These are phyloP conservation scores for Sebastes ruberrimus DNA, from an alignment of 2,797 vertebrate genomes.

Conservation along the genomic window DNA sequence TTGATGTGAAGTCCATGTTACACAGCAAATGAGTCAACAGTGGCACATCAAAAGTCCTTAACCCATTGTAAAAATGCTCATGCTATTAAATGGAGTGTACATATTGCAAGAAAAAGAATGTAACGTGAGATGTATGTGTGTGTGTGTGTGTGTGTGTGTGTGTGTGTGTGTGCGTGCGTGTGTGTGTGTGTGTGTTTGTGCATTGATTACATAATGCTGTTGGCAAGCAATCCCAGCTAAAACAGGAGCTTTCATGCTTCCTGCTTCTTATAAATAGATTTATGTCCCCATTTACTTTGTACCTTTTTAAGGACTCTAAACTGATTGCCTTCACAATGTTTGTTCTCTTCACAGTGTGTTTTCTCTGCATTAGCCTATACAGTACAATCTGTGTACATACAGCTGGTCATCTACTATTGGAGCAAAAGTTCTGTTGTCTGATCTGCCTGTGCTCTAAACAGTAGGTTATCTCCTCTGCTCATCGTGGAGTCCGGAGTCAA, in stretches of 20 bases:
- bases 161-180: not conserved
- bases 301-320: not conserved
- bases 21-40: constrained; percentile 26
- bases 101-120: not conserved
- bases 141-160: not conserved
- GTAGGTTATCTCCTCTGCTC: not conserved
- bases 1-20: not conserved
- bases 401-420: not conserved
- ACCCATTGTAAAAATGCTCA: not conserved
- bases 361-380: not conserved
- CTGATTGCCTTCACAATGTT: not conserved
- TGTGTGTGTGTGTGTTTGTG: too few relatives aligned
- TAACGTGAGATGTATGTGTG: constrained; percentile 28
- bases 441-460: not conserved
- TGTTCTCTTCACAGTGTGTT: not conserved
- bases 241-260: constrained; percentile 32
- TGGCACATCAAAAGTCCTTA: not conserved
- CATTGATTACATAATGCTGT: constrained; percentile 61
- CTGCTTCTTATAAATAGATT: constrained; percentile 41
- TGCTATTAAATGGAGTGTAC: not conserved
- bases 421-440: constrained; percentile 12
- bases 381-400: not conserved
- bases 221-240: constrained; percentile 38
- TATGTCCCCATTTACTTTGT: constrained; percentile 11
- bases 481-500: not conserved